Conservation (phyloP, 2,888 invertebrate species). For the Epirrhoe alternata region DNA sequence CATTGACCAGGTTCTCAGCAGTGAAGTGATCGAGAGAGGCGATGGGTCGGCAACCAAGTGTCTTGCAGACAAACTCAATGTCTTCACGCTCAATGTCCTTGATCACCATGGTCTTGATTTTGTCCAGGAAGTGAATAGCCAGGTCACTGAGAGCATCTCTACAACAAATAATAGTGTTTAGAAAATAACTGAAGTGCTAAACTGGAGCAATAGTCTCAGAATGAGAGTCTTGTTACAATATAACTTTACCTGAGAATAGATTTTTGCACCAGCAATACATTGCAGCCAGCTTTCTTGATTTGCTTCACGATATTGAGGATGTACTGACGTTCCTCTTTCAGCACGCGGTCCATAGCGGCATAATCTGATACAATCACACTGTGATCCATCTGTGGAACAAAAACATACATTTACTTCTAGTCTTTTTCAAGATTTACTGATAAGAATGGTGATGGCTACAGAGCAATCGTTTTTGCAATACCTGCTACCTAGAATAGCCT, state of each 20-base stretch:
- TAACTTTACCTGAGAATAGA: constrained; percentile 88
- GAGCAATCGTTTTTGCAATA: no score
- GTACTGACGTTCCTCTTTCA: constrained; percentile 98
- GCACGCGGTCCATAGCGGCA: constrained; percentile 99
- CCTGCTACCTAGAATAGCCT: no score
- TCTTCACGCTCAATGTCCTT: constrained; percentile 99
- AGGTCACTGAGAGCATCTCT: constrained; percentile 98
- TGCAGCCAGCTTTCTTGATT: constrained; percentile 99
- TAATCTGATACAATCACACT: constrained; percentile 98
- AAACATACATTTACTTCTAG: background rate
- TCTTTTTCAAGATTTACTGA: no score
- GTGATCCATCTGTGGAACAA: constrained; percentile 92
- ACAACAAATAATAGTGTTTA: background rate
- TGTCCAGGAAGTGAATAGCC: constrained; percentile 98
- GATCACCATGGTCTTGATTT: constrained; percentile 99
- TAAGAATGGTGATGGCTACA: no score
- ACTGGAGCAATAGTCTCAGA: no score
- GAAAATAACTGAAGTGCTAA: background rate
- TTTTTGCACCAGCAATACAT: constrained; percentile 96
- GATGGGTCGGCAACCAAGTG: constrained; percentile 96
- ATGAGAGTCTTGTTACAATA: no score
- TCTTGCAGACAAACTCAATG: constrained; percentile 98
- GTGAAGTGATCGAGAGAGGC: constrained; percentile 99
- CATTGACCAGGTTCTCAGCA: constrained; percentile 95
- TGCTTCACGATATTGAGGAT: constrained; percentile 99